Evolutionary conservation across 2,797 vertebrate genomes (phyloP).

Genomic region (Melanotaenia parkinsoni): DNA sequence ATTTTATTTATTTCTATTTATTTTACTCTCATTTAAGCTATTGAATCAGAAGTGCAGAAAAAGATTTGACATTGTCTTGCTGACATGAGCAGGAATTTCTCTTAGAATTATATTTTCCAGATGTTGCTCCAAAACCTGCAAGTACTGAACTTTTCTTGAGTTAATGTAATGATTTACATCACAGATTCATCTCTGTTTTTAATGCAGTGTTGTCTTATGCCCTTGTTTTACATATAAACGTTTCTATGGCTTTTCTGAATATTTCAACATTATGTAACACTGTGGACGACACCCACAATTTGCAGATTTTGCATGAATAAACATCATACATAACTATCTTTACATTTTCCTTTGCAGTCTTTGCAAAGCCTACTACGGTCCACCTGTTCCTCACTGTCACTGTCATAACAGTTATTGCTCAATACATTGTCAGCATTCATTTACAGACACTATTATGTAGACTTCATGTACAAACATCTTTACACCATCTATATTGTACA

Average conservation of each 20-base stretch:
- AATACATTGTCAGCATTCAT: not conserved
- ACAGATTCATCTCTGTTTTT: too few relatives aligned
- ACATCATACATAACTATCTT: not conserved
- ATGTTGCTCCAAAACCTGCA: too few relatives aligned
- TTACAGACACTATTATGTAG: not conserved
- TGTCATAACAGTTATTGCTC: not conserved
- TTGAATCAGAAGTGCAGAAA: not conserved
- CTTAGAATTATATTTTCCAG: too few relatives aligned
- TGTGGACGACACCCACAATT: not conserved
- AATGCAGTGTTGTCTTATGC: too few relatives aligned
- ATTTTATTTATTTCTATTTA: not conserved
- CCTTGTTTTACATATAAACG: too few relatives aligned
- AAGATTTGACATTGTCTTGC: not conserved
- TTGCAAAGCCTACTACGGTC: not conserved
- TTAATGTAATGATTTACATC: too few relatives aligned
- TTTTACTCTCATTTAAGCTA: too few relatives aligned
- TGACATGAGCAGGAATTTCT: not conserved
- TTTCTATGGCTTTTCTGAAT: too few relatives aligned
- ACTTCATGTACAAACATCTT: not conserved
- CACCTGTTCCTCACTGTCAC: too few relatives aligned
- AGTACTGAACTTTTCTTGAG: too few relatives aligned
- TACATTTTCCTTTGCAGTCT: not conserved
- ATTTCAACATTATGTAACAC: not conserved
- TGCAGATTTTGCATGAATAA: not conserved
- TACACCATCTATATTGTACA: not conserved